Percentiles rank a stretch among this genome's conserved stretches.
phyloP scores from a whole-genome alignment of 1,140 invertebrate species.

The Myzus persicae region DNA sequence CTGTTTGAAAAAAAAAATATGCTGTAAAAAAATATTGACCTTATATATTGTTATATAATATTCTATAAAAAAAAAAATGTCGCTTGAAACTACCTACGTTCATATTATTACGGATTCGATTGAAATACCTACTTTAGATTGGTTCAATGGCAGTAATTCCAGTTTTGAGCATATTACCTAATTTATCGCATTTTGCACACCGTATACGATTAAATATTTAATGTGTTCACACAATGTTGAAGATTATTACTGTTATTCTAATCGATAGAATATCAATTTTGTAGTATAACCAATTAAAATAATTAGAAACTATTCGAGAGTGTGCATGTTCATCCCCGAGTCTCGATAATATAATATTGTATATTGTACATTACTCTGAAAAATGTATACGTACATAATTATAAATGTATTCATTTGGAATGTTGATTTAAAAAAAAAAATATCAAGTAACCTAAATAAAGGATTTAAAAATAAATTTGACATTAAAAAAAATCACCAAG shows the following conservation, averaged over 20 bases:
- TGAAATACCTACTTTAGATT: slow-evolving; percentile 13
- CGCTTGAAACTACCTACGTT: slow-evolving; percentile 5
- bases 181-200: neutral
- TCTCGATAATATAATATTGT: neutral
- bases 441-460: neutral
- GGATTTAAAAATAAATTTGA: neutral
- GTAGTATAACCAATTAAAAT: neutral
- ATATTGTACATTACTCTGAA: neutral
- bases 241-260: neutral
- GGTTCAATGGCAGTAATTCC: slow-evolving; percentile 13
- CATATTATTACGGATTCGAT: neutral
- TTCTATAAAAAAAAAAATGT: slow-evolving; percentile 20
- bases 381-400: neutral
- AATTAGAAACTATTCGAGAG: neutral
- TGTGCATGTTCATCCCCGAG: neutral
- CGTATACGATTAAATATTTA: neutral
- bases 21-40: slow-evolving; percentile 13
- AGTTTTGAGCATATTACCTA: slow-evolving; percentile 19
- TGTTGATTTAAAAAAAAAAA: neutral
- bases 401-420: neutral
- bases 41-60: slow-evolving; percentile 26
- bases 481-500: neutral
- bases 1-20: neutral
- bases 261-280: neutral
- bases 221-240: neutral